phyloP scores from a whole-genome alignment of 1,140 invertebrate species.

The Stegodyphus dumicola region DNA sequence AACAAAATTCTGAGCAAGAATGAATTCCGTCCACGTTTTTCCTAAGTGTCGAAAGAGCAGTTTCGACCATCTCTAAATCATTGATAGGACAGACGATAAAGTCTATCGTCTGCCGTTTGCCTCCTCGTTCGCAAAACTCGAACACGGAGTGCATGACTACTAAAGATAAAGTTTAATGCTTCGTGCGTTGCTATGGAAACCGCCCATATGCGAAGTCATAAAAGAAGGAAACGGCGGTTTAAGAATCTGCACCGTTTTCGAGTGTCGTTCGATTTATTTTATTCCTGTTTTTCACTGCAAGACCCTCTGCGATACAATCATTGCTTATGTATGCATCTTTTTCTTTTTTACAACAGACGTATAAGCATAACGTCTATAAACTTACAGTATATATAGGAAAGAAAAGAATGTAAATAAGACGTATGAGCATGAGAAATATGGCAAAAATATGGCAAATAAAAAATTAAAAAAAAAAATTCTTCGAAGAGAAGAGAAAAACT shows the following conservation, averaged over 20 bases:
- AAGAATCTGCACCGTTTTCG: conserved; percentile 26
- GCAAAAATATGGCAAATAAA: too few relatives aligned
- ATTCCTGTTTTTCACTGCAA: background rate
- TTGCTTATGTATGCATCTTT: too few relatives aligned
- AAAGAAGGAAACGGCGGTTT: conserved; percentile 28
- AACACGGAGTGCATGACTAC: conserved; percentile 22
- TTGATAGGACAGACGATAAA: conserved; percentile 41
- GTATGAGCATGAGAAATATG: too few relatives aligned
- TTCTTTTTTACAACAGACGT: too few relatives aligned
- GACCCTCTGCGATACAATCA: too few relatives aligned
- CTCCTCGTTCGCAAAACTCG: conserved; percentile 4
- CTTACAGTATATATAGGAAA: too few relatives aligned
- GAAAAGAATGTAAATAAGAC: too few relatives aligned
- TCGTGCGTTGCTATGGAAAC: conserved; percentile 33
- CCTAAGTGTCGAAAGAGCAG: conserved; percentile 23
- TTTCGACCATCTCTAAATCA: conserved; percentile 25
- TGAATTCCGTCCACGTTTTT: conserved; percentile 27
- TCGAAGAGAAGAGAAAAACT: too few relatives aligned
- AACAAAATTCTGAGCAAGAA: background rate
- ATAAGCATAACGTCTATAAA: too few relatives aligned
- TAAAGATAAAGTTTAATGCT: conserved; percentile 46
- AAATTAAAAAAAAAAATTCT: too few relatives aligned
- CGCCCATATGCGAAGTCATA: conserved; percentile 26
- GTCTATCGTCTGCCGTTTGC: conserved; percentile 27
- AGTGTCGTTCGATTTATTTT: background rate